These are phyloP conservation scores for Colletes gigas DNA, from an alignment of 1,140 invertebrate species.

Conservation along the genomic window DNA sequence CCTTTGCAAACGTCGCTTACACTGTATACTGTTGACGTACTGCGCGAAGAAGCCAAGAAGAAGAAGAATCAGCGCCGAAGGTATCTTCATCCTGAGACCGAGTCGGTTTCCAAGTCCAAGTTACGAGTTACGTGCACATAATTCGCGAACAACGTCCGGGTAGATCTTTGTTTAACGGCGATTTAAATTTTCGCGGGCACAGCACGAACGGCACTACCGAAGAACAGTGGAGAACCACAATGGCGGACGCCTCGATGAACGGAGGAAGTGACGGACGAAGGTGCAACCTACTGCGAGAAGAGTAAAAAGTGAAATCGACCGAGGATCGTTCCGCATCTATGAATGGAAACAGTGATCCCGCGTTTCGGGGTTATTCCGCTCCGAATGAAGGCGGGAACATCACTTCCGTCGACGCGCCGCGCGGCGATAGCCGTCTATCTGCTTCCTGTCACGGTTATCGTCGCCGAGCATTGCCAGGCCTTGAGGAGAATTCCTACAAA, in stretches of 20 bases:
- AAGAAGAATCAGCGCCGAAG: conserved; percentile 6
- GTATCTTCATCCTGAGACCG: conserved; percentile 45
- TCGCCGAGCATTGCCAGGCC: conserved; percentile 46
- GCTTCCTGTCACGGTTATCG: conserved; percentile 53
- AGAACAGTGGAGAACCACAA: no score
- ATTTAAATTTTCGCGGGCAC: not conserved
- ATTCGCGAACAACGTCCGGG: not conserved
- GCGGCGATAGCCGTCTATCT: conserved; percentile 54
- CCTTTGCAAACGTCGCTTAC: conserved; percentile 29
- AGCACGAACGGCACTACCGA: not conserved
- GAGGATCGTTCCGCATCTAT: conserved; percentile 12
- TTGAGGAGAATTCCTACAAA: conserved; percentile 55
- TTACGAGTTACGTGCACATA: conserved; percentile 17
- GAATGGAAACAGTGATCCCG: conserved; percentile 29
- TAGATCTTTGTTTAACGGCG: not conserved
- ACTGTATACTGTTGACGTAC: not conserved
- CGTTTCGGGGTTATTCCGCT: conserved; percentile 32
- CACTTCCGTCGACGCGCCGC: conserved; percentile 42
- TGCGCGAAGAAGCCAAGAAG: conserved; percentile 33
- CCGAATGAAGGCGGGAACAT: conserved; percentile 50
- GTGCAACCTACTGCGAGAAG: not conserved
- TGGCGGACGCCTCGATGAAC: not conserved
- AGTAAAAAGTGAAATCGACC: conserved; percentile 25
- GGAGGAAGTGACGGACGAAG: not conserved
- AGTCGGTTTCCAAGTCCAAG: not conserved